Conservation (phyloP, 2,113 vertebrate species). For the Ciconia stormi region DNA sequence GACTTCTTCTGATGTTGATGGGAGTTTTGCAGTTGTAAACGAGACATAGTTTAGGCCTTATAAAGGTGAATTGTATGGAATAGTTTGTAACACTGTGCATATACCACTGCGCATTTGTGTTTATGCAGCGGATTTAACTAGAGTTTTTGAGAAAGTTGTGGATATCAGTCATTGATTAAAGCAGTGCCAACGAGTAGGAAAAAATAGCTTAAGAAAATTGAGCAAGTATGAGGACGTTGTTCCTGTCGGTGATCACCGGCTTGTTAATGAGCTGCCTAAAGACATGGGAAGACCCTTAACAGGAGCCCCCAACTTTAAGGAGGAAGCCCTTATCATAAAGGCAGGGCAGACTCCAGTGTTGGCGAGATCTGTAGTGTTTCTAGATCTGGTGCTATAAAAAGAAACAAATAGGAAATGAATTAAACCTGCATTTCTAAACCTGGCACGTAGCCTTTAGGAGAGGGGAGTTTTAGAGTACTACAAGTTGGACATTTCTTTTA, state of each 20-base stretch:
- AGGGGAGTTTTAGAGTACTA: not conserved
- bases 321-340: not conserved
- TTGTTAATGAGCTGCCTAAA: not conserved
- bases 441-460: not conserved
- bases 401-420: not conserved
- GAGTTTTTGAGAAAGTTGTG: not conserved
- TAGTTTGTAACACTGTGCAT: not conserved
- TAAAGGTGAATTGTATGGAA: not conserved
- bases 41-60: not conserved
- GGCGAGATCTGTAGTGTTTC: not conserved
- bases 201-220: not conserved
- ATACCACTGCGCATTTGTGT: accelerated
- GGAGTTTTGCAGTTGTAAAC: not conserved
- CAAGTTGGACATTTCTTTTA: not conserved
- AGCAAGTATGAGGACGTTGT: not conserved
- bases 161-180: not conserved
- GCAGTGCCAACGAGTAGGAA: not conserved
- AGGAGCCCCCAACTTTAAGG: not conserved
- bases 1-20: not conserved
- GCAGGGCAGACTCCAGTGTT: not conserved
- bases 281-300: not conserved
- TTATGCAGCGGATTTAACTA: not conserved
- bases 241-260: not conserved
- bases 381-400: not conserved
- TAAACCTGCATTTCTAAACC: not conserved